Base-by-base conservation (phyloP, 2,113 vertebrate species). In the Indicator maculatus region DNA sequence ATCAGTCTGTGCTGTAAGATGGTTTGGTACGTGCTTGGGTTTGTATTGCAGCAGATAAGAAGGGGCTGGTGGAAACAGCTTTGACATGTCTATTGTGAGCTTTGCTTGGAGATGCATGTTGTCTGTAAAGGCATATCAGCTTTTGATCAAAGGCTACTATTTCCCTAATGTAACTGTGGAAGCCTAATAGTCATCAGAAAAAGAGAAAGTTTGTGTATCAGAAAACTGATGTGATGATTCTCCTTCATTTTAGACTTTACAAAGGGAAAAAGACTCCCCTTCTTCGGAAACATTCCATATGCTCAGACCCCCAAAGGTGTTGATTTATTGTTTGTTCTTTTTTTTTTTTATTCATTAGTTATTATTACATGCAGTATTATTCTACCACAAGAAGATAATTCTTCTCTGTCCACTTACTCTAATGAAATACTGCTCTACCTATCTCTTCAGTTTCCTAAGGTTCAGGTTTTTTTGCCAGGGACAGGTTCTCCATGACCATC, bases 251-350 rank as follows among this genome's bases (percentile, higher is more conserved):
- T 99, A 99, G 99, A 99, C 98, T 97, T 98, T 99, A 98, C 99
- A 99, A 98, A 99, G 99, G 98, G 99, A 99, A 98, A 99, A 99
- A 99, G 99, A 98, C 97, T 99, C 99, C 98, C 99, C 99, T 98
- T 99, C 99, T 98, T 98, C 99, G 99, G 99, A 99, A 98, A 98
- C 98, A 98, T 99, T 99, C 99, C 99, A 99, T 99, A 99, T 99
- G 99, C 98, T 99, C 99, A 99, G 98, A 97, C 97, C 99, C 98
- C 99, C 98, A 98, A 99, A 99, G 99, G 99, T 99, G 98, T 98
- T 97, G 95, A 97, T 98, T 97, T 98, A 96, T n/a, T n/a, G n/a
- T n/a, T n/a, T n/a, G 8, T 36, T 36, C 7, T 36, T 97, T 98
- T 98, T 95, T 95, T 98, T 93, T 88, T 98, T 93, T 88, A 88